phyloP scores from a whole-genome alignment of 2,113 vertebrate genomes.

The Chloropsis hardwickii region DNA sequence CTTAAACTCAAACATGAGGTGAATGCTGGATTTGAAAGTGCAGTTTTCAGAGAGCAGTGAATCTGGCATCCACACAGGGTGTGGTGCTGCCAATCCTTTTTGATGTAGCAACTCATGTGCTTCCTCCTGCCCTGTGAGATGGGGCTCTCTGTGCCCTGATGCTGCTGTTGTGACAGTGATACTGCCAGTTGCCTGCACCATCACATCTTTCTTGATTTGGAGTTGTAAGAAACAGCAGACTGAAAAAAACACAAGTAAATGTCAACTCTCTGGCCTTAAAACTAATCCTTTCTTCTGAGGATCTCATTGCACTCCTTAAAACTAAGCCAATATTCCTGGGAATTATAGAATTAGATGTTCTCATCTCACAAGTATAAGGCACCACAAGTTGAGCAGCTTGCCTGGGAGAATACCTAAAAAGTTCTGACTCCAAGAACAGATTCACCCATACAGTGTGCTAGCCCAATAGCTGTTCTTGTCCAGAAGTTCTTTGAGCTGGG shows the following conservation, averaged over 20 bases:
- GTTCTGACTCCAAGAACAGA: background rate
- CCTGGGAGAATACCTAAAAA: background rate
- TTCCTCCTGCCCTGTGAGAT: conserved; percentile 24
- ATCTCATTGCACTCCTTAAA: background rate
- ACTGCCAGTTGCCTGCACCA: conserved; percentile 23
- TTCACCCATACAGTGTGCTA: background rate
- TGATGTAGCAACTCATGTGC: conserved; percentile 37
- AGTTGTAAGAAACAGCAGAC: conserved; percentile 43
- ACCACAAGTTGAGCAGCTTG: background rate
- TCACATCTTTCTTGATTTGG: conserved; percentile 4
- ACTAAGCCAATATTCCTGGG: background rate
- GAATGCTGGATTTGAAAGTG: conserved; percentile 30
- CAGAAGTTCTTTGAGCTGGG: background rate
- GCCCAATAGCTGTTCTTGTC: background rate
- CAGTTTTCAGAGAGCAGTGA: conserved; percentile 33
- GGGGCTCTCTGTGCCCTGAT: conserved; percentile 25
- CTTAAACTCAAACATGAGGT: conserved; percentile 12
- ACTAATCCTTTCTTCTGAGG: conserved; percentile 2
- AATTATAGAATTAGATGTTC: background rate
- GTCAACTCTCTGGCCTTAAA: conserved; percentile 33
- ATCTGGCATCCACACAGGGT: background rate
- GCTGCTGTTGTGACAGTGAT: conserved; percentile 16
- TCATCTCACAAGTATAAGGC: background rate
- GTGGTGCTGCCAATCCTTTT: conserved; percentile 62
- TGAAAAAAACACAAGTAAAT: conserved; percentile 53